Conservation (phyloP, 2,888 invertebrate species). For the Nomada lathburiana region DNA sequence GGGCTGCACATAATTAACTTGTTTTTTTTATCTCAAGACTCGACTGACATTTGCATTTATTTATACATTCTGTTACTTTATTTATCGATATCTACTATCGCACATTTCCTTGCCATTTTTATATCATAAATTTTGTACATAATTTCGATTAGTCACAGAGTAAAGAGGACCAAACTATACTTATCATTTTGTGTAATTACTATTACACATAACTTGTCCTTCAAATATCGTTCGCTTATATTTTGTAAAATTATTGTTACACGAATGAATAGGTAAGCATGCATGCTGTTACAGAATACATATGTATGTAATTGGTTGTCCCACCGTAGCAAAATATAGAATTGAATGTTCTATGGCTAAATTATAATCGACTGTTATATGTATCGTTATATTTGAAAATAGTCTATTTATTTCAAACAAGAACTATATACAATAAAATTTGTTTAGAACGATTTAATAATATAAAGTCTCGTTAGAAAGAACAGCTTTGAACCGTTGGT, state of each 20-base stretch:
- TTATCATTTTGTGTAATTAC: conserved; percentile 37
- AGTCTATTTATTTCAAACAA: not conserved
- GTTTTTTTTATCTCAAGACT: not conserved
- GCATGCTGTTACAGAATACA: not conserved
- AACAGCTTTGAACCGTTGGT: not conserved
- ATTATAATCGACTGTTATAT: not conserved
- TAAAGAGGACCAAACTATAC: conserved; percentile 55
- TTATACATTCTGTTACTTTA: not conserved
- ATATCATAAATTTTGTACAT: conserved; percentile 46
- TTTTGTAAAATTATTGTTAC: not conserved
- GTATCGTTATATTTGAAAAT: conserved; percentile 14
- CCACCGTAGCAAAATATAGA: conserved; percentile 2
- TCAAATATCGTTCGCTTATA: not conserved
- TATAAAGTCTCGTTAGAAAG: not conserved
- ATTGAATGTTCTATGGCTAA: conserved; percentile 12
- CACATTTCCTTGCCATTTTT: conserved; percentile 22
- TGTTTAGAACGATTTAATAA: not conserved
- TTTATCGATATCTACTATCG: conserved; percentile 21
- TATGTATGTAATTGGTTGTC: not conserved
- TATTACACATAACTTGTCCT: conserved; percentile 6
- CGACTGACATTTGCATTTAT: conserved; percentile 4
- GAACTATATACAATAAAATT: not conserved
- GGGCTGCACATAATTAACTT: conserved; percentile 95
- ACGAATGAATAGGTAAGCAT: not conserved
- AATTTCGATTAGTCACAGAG: conserved; percentile 29